Evolutionary conservation across 35 echinoderm and acorn worm genomes (phyloP), one percentile per base, ranked within the genome.

Genomic region (Heliocidaris tuberculata): DNA sequence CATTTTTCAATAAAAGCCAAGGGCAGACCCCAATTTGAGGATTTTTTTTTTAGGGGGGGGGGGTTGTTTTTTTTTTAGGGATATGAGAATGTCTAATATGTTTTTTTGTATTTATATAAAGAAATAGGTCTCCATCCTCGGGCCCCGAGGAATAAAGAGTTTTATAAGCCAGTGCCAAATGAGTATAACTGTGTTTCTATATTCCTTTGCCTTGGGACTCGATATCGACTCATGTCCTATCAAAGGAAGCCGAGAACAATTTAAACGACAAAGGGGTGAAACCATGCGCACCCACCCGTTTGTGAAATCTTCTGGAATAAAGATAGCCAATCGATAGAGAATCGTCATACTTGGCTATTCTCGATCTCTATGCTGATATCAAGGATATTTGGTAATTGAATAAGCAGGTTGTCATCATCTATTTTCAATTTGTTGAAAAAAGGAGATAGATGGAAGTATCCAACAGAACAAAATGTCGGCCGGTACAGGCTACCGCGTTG

Each of bases 191-290:
- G 1, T 21, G 19, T 78, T n/a, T 78, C 65, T n/a, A 17, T 19
- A 78, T 78, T 7, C 65, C 65, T 27, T 78, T 78, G 27, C 65
- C 4, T 70, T 70, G 60, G 17, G 60, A 35, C 7, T 86, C 16
- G 31, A 24, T 47, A 89, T 89, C 87, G 31, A 89, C 31, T 47
- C 13, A 2, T 47, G 21, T 30, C 9, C 7, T 89, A 89, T 89
- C 87, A 89, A 89, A 89, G 87, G 87, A 10, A 42, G 47, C 87
- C 87, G 87, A n/a, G 31, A 89, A 89, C 87, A 48, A 89, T 89
- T 89, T 89, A 30, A 24, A 17, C 4, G 19, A 89, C 31, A 89
- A 89, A 31, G 5, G 87, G 5, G 47, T 89, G 87, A 89, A 89
- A 89, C 87, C 87, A 89, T 47, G 87, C 87, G 87, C 31, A 48